These are phyloP conservation scores for Hemicentrotus pulcherrimus DNA, from an alignment of 35 echinoderm and acorn worm genomes.

Conservation along the genomic window DNA sequence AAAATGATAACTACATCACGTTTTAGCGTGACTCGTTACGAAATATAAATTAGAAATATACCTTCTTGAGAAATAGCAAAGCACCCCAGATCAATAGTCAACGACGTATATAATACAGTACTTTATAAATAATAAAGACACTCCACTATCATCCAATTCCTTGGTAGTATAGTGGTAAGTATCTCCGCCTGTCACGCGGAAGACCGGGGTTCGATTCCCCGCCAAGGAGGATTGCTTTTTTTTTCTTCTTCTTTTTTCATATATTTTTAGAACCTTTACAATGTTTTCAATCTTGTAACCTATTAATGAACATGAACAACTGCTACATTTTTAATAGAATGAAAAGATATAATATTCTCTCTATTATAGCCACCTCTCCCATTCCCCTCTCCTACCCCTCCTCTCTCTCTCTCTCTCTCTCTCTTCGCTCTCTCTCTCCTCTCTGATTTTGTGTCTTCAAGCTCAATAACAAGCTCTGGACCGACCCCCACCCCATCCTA, in stretches of 20 bases:
- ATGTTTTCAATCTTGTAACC: no score
- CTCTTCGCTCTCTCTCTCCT: no score
- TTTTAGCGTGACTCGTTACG: neutral
- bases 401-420: no score
- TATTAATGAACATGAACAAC: no score
- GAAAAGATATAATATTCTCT: no score
- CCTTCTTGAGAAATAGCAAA: neutral
- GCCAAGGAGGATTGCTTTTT: conserved; percentile 76
- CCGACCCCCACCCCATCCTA: no score
- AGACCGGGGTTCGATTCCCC: conserved; percentile 99
- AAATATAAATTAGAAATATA: neutral
- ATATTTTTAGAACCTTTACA: no score
- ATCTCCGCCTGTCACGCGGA: conserved; percentile 99
- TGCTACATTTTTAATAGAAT: no score
- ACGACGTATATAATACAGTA: neutral
- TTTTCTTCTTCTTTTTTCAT: neutral
- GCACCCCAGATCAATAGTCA: neutral
- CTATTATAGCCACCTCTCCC: no score
- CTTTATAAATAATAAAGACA: neutral
- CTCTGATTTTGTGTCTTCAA: no score
- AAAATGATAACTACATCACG: neutral
- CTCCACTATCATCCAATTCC: neutral
- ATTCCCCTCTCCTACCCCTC: no score
- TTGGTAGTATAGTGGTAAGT: conserved; percentile 99
- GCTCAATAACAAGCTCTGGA: no score